A percentile compares a stretch with the other conserved stretches of the same genome.
Evolutionary conservation across 1,140 invertebrate genomes (phyloP).

Genomic region (Pomacea maculata): DNA sequence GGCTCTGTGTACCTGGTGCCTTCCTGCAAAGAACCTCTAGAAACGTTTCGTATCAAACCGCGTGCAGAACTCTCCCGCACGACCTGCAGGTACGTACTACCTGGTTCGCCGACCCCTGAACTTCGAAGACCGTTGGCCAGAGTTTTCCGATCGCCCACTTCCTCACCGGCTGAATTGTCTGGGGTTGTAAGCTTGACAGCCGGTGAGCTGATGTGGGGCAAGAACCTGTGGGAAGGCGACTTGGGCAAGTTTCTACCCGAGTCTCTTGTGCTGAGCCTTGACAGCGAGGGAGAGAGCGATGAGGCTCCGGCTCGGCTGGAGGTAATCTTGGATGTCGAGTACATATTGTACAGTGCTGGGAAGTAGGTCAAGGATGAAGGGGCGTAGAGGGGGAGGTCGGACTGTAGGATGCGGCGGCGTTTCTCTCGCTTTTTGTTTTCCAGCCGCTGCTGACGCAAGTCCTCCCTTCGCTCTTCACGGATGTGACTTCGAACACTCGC

Average conservation of each 20-base stretch:
- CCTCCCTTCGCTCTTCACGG: conserved; percentile 46
- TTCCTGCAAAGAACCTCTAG: no score
- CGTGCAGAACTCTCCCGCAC: no score
- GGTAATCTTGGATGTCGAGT: conserved; percentile 21
- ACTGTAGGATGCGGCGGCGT: conserved; percentile 37
- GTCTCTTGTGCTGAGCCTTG: neutral
- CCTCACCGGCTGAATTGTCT: no score
- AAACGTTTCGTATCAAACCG: no score
- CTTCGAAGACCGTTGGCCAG: no score
- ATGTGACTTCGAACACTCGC: conserved; percentile 49
- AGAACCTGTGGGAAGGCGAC: neutral
- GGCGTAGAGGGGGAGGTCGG: conserved; percentile 30
- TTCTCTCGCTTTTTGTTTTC: conserved; percentile 45
- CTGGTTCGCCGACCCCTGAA: no score
- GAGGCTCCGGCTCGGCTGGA: neutral
- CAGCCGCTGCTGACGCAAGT: conserved; percentile 36
- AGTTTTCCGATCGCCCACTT: no score
- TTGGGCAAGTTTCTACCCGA: neutral
- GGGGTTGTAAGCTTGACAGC: neutral
- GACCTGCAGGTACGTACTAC: no score
- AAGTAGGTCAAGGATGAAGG: conserved; percentile 28
- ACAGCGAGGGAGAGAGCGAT: neutral
- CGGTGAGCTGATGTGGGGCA: conserved; percentile 1
- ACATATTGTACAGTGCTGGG: conserved; percentile 37
- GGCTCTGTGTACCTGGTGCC: no score